Conservation (phyloP, 35 echinoderm and acorn worm genomes). For the Holothuria glaberrima region DNA sequence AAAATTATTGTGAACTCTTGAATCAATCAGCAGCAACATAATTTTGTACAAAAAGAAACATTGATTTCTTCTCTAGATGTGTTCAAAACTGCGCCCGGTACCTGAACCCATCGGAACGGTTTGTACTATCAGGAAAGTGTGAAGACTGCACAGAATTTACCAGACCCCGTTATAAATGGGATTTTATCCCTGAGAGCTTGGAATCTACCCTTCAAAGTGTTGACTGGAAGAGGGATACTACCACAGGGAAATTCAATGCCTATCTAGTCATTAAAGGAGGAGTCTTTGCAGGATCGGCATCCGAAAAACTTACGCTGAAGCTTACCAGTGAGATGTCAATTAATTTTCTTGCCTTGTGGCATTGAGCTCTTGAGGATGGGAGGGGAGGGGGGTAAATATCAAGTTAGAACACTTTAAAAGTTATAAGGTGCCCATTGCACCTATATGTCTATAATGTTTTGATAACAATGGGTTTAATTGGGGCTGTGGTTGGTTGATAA, state of each 20-base stretch:
- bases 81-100: constrained; percentile 74
- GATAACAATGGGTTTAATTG: too few species aligned
- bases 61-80: constrained; percentile 64
- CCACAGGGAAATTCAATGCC: constrained; percentile 66
- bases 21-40: too few species aligned
- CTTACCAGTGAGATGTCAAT: constrained; percentile 57
- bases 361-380: too few species aligned
- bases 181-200: not conserved
- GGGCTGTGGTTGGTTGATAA: too few species aligned
- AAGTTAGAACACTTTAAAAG: too few species aligned
- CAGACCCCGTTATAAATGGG: constrained; percentile 67
- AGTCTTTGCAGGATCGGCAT: constrained; percentile 11
- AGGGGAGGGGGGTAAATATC: too few species aligned
- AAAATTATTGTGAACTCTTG: too few species aligned
- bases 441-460: too few species aligned
- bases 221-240: constrained; percentile 73
- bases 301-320: constrained; percentile 56
- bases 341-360: too few species aligned
- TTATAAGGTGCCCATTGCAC: too few species aligned
- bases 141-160: constrained; percentile 80
- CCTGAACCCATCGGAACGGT: constrained; percentile 83
- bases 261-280: constrained; percentile 66
- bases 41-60: not conserved
- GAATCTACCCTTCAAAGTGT: constrained; percentile 8
- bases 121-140: constrained; percentile 78